A percentile compares a stretch with the other conserved stretches of the same genome.
Conservation (phyloP, 2,888 invertebrate genomes). For the Eristalis intricaria region DNA sequence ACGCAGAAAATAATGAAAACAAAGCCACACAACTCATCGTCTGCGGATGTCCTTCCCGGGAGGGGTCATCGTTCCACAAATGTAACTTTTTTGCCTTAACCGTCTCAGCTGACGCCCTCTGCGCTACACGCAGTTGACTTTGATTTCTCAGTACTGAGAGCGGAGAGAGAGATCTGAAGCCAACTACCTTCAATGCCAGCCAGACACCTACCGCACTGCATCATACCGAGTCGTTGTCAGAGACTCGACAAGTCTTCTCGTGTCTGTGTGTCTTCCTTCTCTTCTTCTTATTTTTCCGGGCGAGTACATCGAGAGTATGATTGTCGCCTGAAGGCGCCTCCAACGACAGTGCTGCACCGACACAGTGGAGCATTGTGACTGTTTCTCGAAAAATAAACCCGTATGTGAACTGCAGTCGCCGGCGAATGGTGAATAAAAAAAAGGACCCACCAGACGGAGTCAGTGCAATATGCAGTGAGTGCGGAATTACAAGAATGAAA, state of each 20-base stretch:
- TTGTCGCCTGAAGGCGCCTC: constrained; percentile 59
- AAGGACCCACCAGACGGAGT: not conserved
- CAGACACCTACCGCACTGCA: constrained; percentile 50
- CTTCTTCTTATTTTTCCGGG: not conserved
- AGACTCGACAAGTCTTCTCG: constrained; percentile 17
- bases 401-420: not conserved
- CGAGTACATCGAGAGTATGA: constrained; percentile 33
- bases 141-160: constrained; percentile 33
- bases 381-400: constrained; percentile 23
- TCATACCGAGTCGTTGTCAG: constrained; percentile 6
- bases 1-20: constrained; percentile 14
- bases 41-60: constrained; percentile 63
- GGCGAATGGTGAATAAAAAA: constrained; percentile 5
- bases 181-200: constrained; percentile 45
- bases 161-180: constrained; percentile 18
- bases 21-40: constrained; percentile 57
- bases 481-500: not conserved
- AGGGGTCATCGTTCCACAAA: constrained; percentile 64
- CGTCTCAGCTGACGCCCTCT: constrained; percentile 22
- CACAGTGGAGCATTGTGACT: constrained; percentile 39
- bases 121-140: constrained; percentile 22
- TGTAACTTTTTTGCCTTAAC: constrained; percentile 32
- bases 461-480: not conserved
- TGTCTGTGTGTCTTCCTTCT: not conserved
- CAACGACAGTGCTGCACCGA: constrained; percentile 49